These are phyloP conservation scores for Pyralis farinalis DNA, from an alignment of 2,888 invertebrate species.

Conservation along the genomic window DNA sequence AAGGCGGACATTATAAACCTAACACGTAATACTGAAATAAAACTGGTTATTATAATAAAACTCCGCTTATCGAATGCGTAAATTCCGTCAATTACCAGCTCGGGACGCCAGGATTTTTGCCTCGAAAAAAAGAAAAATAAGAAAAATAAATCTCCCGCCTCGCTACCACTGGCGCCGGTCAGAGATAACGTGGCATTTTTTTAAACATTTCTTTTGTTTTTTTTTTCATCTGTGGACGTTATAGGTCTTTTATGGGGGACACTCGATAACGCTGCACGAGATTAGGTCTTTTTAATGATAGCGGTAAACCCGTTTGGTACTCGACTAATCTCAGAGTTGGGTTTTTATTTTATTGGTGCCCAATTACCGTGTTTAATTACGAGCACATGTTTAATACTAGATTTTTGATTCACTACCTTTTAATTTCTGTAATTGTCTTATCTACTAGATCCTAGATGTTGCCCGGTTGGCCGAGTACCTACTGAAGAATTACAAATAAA, in stretches of 20 bases:
- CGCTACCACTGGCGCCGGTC: constrained; percentile 58
- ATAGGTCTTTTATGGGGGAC: constrained; percentile 52
- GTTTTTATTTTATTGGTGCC: constrained; percentile 14
- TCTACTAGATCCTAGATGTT: too few relatives aligned
- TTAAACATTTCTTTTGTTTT: constrained; percentile 44
- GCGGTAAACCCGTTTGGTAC: constrained; percentile 30
- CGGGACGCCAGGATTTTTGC: constrained; percentile 18
- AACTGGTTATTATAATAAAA: constrained; percentile 39
- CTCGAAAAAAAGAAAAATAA: constrained; percentile 8
- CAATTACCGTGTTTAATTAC: constrained; percentile 9
- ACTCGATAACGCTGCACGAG: constrained; percentile 33
- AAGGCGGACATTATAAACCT: too few relatives aligned
- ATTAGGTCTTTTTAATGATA: constrained; percentile 29
- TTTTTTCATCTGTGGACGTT: constrained; percentile 36
- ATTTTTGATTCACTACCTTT: too few relatives aligned
- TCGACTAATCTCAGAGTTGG: constrained; percentile 19
- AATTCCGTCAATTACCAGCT: constrained; percentile 62
- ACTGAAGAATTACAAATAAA: too few relatives aligned
- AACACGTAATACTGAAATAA: constrained; percentile 6
- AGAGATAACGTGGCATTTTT: constrained; percentile 48
- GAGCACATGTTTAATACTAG: too few relatives aligned
- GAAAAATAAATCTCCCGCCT: constrained; percentile 23
- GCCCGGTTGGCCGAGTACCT: too few relatives aligned
- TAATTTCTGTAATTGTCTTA: too few relatives aligned
- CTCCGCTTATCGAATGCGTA: constrained; percentile 57